phyloP scores from a whole-genome alignment of 2,113 vertebrate species.

The Neolamprologus sp. region DNA sequence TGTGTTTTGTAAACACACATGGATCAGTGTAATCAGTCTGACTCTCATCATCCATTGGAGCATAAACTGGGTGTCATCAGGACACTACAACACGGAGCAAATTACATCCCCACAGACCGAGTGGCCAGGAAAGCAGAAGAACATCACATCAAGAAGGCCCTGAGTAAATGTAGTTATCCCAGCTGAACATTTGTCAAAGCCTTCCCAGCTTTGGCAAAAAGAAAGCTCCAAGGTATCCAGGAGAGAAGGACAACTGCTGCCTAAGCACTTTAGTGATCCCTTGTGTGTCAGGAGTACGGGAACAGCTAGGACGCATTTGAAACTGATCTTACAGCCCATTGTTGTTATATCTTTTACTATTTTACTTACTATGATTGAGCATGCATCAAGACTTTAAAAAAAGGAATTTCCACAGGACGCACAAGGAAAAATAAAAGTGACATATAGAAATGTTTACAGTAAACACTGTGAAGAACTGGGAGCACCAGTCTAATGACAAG shows the following conservation, averaged over 20 bases:
- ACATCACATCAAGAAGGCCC: background rate
- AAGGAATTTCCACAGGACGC: accelerated
- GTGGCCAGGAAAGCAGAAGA: background rate
- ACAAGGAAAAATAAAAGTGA: background rate
- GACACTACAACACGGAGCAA: background rate
- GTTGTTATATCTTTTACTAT: background rate
- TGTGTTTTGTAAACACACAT: background rate
- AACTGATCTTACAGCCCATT: background rate
- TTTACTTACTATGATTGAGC: background rate
- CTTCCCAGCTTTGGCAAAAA: background rate
- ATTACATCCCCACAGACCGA: background rate
- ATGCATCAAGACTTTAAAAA: background rate
- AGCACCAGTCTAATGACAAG: background rate
- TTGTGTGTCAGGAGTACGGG: background rate
- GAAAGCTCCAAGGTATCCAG: background rate
- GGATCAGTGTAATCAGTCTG: background rate
- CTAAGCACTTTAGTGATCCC: background rate
- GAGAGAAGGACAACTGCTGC: background rate
- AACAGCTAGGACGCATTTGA: background rate
- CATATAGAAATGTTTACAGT: background rate
- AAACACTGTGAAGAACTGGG: background rate
- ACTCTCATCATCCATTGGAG: background rate
- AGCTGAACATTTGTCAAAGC: background rate
- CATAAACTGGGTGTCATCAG: background rate
- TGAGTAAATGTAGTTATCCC: no score